These are phyloP conservation scores for Anarrhichthys ocellatus DNA, from an alignment of 2,113 vertebrate species.

Conservation along the genomic window DNA sequence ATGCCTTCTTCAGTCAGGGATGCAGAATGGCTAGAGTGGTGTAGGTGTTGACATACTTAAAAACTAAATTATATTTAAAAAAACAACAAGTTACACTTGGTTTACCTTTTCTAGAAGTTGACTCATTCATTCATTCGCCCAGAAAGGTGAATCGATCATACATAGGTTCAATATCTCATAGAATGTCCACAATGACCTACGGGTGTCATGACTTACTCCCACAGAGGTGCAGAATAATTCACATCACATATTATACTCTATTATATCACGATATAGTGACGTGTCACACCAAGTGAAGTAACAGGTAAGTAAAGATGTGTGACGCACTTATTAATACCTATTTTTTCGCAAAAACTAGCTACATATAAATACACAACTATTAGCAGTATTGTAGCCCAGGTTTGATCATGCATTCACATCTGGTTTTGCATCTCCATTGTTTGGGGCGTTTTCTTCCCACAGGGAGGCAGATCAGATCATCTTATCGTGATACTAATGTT, in stretches of 20 bases:
- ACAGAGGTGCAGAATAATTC: constrained; percentile 36
- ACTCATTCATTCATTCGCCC: not conserved
- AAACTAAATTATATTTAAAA: not conserved
- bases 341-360: not conserved
- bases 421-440: constrained; percentile 58
- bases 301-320: constrained; percentile 55
- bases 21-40: constrained; percentile 59
- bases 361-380: not conserved
- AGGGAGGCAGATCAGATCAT: constrained; percentile 70
- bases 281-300: not conserved
- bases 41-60: constrained; percentile 8
- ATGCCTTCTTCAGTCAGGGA: constrained; percentile 11
- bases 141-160: constrained; percentile 16
- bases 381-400: not conserved
- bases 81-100: constrained; percentile 13
- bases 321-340: not conserved
- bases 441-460: constrained; percentile 30
- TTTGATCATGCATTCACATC: constrained; percentile 33
- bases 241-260: not conserved
- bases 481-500: constrained; percentile 64
- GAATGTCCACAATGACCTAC: constrained; percentile 7
- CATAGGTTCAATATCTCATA: not conserved
- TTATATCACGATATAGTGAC: not conserved
- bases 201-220: constrained; percentile 40
- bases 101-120: constrained; percentile 18